These are phyloP conservation scores for Allolobophora icterica DNA, from an alignment of 2,888 invertebrate species.

Conservation along the genomic window DNA sequence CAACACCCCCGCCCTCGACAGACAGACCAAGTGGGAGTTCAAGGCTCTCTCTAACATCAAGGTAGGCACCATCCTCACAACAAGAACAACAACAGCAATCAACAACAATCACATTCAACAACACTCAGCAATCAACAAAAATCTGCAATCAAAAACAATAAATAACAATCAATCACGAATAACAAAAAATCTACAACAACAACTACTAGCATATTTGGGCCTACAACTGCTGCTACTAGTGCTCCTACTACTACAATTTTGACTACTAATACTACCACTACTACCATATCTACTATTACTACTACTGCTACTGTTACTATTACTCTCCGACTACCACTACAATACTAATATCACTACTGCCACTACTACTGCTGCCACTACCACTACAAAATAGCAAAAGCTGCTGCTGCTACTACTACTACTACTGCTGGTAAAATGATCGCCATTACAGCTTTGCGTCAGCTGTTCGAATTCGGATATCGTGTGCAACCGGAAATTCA, in stretches of 20 bases:
- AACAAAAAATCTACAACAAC: background rate
- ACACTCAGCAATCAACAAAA: background rate
- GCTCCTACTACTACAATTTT: background rate
- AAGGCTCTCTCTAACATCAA: conserved; percentile 40
- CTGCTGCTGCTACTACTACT: background rate
- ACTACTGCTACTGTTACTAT: background rate
- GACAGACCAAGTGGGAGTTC: conserved; percentile 88
- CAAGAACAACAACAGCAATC: background rate
- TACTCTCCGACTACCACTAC: background rate
- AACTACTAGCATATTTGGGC: background rate
- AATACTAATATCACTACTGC: background rate
- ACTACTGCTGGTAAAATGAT: too few species aligned
- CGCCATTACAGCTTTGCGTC: too few species aligned
- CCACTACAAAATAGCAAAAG: background rate
- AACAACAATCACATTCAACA: background rate
- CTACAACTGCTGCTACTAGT: background rate
- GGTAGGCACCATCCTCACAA: background rate
- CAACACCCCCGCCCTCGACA: conserved; percentile 87
- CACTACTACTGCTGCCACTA: background rate
- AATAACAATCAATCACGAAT: background rate
- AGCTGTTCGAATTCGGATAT: too few species aligned
- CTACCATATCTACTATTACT: background rate
- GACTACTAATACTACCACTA: background rate
- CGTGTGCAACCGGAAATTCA: too few species aligned
- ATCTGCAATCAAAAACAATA: background rate